A percentile compares a stretch with the other conserved stretches of the same genome.
phyloP scores from a whole-genome alignment of 2,888 invertebrate genomes.

The Microchrysa polita region DNA sequence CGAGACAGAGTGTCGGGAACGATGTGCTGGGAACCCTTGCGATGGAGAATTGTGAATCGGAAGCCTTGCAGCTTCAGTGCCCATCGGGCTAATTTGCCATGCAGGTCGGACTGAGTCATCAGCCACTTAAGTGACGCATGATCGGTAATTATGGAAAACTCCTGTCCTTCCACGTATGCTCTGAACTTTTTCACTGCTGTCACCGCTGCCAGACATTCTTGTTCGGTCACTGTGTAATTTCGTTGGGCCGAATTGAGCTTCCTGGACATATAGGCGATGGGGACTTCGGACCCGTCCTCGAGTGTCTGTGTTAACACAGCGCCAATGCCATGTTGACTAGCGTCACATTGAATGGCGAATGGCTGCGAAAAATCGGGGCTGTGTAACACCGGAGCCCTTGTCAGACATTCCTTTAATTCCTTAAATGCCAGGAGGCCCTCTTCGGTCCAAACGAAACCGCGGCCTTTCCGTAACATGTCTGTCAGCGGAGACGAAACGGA shows the following conservation, averaged over 20 bases:
- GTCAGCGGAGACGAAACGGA: conserved; percentile 12
- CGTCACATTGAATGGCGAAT: background rate
- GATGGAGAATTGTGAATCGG: background rate
- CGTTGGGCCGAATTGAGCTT: background rate
- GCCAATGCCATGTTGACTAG: background rate
- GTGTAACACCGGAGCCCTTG: background rate
- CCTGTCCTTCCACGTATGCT: conserved; percentile 45
- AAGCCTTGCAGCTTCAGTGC: conserved; percentile 7
- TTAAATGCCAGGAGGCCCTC: background rate
- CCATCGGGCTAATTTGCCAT: background rate
- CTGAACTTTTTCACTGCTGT: conserved; percentile 42
- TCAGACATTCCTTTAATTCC: background rate
- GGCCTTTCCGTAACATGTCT: background rate
- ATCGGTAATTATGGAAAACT: conserved; percentile 40
- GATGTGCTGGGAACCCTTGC: background rate
- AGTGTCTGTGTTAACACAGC: background rate
- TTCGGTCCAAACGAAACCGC: background rate
- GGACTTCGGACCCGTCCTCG: background rate
- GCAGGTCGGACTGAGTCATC: background rate
- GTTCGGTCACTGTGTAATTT: conserved; percentile 47
- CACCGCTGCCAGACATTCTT: conserved; percentile 50
- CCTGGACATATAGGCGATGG: background rate
- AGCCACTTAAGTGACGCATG: background rate
- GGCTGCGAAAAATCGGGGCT: background rate
- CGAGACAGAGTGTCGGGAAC: background rate